phyloP scores from a whole-genome alignment of 2,797 vertebrate species.

The Acanthiza pusilla region DNA sequence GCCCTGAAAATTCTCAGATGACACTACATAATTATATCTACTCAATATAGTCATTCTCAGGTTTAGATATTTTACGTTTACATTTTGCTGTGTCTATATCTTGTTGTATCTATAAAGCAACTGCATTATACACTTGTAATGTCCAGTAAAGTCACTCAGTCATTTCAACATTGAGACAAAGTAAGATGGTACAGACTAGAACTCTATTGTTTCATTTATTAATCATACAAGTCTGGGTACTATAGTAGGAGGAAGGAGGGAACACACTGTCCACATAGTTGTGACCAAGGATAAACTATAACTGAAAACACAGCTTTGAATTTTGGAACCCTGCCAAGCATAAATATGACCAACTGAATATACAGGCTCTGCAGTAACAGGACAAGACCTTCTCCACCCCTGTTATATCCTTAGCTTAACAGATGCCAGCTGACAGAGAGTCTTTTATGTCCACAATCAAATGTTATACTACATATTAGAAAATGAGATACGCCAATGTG shows the following conservation, averaged over 20 bases:
- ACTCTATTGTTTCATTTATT: neutral
- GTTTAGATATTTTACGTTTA: neutral
- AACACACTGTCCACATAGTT: neutral
- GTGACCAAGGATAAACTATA: neutral
- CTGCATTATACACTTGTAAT: neutral
- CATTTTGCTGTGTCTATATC: neutral
- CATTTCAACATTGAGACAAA: neutral
- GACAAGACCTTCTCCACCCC: neutral
- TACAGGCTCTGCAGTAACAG: neutral
- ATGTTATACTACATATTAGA: neutral
- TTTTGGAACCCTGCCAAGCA: neutral
- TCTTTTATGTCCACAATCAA: neutral
- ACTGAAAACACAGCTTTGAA: neutral
- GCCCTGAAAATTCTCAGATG: neutral
- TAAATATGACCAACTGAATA: neutral
- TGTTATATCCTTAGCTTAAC: neutral
- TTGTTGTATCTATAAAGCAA: neutral
- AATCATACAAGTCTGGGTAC: neutral
- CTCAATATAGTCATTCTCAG: neutral
- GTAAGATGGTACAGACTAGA: neutral
- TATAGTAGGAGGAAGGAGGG: neutral
- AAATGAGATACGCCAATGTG: neutral
- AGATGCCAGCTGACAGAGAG: neutral
- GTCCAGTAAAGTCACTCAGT: neutral
- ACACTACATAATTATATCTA: too few relatives aligned